Percentiles rank a stretch among this genome's conserved stretches.
Evolutionary conservation across 2,113 vertebrate genomes (phyloP).

Genomic region (Daphoenositta chrysoptera): DNA sequence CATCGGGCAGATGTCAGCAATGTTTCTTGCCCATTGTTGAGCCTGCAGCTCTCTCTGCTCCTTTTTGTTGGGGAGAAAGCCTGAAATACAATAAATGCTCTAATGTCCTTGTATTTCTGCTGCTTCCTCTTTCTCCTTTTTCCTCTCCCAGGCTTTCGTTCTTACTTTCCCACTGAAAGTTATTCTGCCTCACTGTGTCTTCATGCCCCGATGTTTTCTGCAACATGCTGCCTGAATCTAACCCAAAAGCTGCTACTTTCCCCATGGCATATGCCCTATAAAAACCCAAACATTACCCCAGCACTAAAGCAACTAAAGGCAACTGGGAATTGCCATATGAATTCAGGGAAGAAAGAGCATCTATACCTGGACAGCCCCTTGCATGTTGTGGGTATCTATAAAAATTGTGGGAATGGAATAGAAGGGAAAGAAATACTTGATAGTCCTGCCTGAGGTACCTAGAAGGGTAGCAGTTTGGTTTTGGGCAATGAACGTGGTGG

Average conservation of each 20-base stretch:
- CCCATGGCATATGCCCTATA: neutral
- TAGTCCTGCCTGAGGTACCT: neutral
- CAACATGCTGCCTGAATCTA: neutral
- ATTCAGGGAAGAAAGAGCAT: neutral
- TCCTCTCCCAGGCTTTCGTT: neutral
- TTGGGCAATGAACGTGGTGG: neutral
- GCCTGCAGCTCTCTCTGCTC: neutral
- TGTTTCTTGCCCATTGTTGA: neutral
- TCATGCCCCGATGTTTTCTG: neutral
- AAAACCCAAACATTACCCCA: neutral
- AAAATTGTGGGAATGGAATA: neutral
- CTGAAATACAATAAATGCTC: neutral
- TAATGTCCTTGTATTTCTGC: neutral
- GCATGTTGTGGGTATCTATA: neutral
- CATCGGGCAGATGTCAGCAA: neutral
- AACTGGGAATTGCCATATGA: neutral
- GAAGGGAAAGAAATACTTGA: neutral
- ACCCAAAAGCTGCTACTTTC: neutral
- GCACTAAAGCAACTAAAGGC: neutral
- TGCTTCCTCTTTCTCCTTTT: neutral
- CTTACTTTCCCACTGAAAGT: neutral
- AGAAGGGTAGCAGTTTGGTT: neutral
- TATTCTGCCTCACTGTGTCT: neutral
- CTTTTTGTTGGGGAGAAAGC: neutral
- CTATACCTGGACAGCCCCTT: neutral